A percentile compares a stretch with the other conserved stretches of the same genome.
Evolutionary conservation across 2,797 vertebrate species (phyloP).

Genomic region (Jordanella pulchra): DNA sequence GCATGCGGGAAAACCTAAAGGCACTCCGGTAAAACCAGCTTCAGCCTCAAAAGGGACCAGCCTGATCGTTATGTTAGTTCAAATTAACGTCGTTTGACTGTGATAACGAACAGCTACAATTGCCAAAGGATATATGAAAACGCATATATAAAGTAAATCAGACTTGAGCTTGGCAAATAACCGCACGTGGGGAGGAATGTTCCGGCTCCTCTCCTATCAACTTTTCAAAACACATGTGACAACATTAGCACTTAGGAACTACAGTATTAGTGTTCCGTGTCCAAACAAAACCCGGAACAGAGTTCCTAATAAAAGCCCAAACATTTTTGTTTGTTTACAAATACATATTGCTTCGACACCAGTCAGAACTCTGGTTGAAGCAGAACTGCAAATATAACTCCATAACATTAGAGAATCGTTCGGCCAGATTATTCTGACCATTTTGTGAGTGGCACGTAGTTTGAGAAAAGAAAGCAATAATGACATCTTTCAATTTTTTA

Average conservation of each 20-base stretch:
- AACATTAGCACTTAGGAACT: neutral
- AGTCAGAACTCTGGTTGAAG: no score
- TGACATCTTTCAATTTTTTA: no score
- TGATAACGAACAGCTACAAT: neutral
- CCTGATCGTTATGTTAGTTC: neutral
- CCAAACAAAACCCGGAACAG: neutral
- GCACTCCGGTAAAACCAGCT: neutral
- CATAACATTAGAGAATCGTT: no score
- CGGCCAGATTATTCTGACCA: neutral
- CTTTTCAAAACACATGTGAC: constrained; percentile 68
- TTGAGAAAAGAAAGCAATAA: neutral
- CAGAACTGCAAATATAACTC: no score
- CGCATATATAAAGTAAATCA: fast-evolving
- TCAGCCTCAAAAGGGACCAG: neutral
- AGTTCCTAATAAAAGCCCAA: neutral
- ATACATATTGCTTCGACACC: no score
- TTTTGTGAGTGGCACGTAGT: neutral
- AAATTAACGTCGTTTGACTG: neutral
- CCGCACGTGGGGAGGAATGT: neutral
- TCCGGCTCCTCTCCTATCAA: neutral
- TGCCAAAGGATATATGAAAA: fast-evolving
- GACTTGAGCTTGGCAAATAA: neutral
- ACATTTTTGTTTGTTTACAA: no score
- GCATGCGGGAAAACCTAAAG: neutral
- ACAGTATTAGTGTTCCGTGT: constrained; percentile 39